A percentile compares a stretch with the other conserved stretches of the same genome.
phyloP scores from a whole-genome alignment of 2,113 vertebrate species.

The Megatriorchis doriae region DNA sequence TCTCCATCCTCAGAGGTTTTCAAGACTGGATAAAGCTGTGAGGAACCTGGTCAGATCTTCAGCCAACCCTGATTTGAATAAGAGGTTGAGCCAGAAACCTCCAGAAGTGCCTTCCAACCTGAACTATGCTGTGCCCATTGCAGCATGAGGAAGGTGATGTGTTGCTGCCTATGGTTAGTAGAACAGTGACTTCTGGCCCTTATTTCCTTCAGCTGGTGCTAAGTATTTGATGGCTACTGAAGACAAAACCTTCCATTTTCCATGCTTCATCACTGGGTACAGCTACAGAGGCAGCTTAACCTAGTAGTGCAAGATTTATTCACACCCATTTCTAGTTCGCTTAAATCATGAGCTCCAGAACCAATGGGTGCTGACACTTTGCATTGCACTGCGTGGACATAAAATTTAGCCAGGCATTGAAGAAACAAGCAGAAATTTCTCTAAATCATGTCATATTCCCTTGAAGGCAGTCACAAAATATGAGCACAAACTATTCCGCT shows the following conservation, averaged over 20 bases:
- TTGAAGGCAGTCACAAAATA: not conserved
- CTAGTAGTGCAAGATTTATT: not conserved
- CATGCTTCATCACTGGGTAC: not conserved
- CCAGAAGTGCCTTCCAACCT: not conserved
- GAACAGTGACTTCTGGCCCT: not conserved
- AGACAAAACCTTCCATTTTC: not conserved
- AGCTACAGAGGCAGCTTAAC: not conserved
- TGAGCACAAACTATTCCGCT: not conserved
- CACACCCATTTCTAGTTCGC: not conserved
- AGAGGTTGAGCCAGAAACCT: not conserved
- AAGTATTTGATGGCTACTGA: not conserved
- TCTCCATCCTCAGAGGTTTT: not conserved
- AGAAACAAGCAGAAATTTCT: not conserved
- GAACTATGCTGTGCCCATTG: not conserved
- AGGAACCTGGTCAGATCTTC: not conserved
- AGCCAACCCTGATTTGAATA: not conserved
- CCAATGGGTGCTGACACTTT: not conserved
- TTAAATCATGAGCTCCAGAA: not conserved
- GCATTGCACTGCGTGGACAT: accelerated
- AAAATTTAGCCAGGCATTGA: not conserved
- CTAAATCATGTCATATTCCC: not conserved
- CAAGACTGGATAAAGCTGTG: not conserved
- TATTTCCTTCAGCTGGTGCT: not conserved
- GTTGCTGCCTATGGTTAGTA: not conserved
- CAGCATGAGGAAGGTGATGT: not conserved